Percentiles rank a stretch among this genome's conserved stretches.
These are phyloP conservation scores for Moxostoma hubbsi DNA, from an alignment of 2,797 vertebrate genomes.

Conservation along the genomic window DNA sequence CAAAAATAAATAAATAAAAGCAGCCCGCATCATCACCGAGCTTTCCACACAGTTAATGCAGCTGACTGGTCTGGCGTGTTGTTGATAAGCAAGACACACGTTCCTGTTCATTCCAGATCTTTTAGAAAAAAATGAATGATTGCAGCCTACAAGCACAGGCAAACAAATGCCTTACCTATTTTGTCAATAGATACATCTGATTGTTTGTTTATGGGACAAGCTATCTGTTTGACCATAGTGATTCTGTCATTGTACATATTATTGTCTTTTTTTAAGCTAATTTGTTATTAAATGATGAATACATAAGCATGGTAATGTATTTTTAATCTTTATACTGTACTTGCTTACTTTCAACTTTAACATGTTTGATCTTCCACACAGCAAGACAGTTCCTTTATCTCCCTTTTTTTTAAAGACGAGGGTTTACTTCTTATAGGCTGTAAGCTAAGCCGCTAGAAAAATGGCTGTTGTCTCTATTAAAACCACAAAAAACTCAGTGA, in stretches of 20 bases:
- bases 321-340: too few relatives aligned
- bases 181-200: background rate
- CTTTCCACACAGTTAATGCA: constrained; percentile 4
- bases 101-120: background rate
- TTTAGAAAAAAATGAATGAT: constrained; percentile 28
- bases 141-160: constrained; percentile 21
- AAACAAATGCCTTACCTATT: constrained; percentile 47
- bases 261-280: background rate
- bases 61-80: background rate
- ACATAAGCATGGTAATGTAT: background rate
- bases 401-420: too few relatives aligned
- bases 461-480: background rate
- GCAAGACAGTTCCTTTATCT: too few relatives aligned
- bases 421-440: too few relatives aligned
- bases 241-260: background rate
- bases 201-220: background rate
- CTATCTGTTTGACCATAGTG: background rate
- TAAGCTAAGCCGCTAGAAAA: too few relatives aligned
- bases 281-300: background rate
- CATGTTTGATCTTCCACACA: too few relatives aligned
- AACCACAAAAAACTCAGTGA: background rate
- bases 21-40: background rate
- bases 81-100: background rate
- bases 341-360: too few relatives aligned
- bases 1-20: background rate